These are phyloP conservation scores for Gerris buenoi DNA, from an alignment of 1,140 invertebrate species.

Conservation along the genomic window DNA sequence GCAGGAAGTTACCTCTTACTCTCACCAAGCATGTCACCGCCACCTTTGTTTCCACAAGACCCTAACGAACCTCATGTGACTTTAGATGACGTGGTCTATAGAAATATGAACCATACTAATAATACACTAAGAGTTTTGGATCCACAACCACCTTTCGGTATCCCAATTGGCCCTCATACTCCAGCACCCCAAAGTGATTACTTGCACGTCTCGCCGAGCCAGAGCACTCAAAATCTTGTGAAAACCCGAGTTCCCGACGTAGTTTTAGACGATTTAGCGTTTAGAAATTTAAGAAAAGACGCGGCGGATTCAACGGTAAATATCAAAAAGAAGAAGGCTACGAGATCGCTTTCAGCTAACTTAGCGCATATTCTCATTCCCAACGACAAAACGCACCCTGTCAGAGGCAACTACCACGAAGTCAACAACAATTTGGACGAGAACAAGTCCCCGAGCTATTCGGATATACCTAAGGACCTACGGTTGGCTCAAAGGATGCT, in stretches of 20 bases:
- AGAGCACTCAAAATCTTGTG: slow-evolving; percentile 40
- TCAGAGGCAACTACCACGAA: slow-evolving; percentile 14
- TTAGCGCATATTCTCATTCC: slow-evolving; percentile 42
- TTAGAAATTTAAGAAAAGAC: slow-evolving; percentile 67
- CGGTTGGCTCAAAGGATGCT: slow-evolving; percentile 18
- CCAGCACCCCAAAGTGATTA: slow-evolving; percentile 64
- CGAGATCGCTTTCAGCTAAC: slow-evolving; percentile 63
- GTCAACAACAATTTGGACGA: slow-evolving; percentile 25
- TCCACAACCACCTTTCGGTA: slow-evolving; percentile 76
- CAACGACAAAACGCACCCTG: slow-evolving; percentile 9
- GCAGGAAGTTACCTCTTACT: slow-evolving; percentile 55
- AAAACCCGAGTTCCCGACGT: slow-evolving; percentile 59
- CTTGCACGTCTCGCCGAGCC: slow-evolving; percentile 50
- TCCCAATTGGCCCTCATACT: slow-evolving; percentile 64
- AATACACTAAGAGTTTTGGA: slow-evolving; percentile 52
- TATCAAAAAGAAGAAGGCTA: slow-evolving; percentile 49
- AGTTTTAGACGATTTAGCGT: slow-evolving; percentile 73
- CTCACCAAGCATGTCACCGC: slow-evolving; percentile 42
- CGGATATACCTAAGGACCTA: slow-evolving; percentile 24
- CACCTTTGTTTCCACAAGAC: slow-evolving; percentile 19
- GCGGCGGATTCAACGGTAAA: slow-evolving; percentile 27
- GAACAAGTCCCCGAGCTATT: slow-evolving; percentile 26
- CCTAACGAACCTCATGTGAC: slow-evolving; percentile 56
- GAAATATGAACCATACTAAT: slow-evolving; percentile 60
- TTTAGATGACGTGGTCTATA: slow-evolving; percentile 65